Base-by-base conservation (phyloP, 1,140 invertebrate genomes). In the Apis dorsata region DNA sequence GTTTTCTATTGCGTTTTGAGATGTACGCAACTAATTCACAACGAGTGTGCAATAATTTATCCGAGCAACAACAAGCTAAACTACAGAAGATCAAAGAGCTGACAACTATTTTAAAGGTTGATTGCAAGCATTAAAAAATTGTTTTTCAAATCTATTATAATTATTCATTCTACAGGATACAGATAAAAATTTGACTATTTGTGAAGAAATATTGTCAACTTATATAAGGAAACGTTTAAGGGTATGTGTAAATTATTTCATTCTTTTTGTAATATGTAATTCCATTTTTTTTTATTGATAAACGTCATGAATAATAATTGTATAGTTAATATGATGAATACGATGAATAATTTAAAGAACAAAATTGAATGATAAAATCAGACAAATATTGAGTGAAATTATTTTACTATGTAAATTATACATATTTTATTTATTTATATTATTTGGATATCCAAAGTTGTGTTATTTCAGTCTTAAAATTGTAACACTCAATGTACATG, bases 181-280 rank as follows among this genome's bases (percentile, higher is more conserved):
- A 9, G 91, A 92, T 53, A 84, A 84, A 74, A 92, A 92, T 71
- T 84, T 92, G 65, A 91, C 90, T 17, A 78, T 87, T n/a, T 92
- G 92, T 78, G 92, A 92, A 75, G 89, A 91, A 81, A 91, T 92
- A 77, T 65, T 92, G 62, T 71, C 87, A 44, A 73, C 84, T 53
- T 92, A 92, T 34, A 83, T 92, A 62, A 83, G 85, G 51, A 91
- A 88, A 71, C 86, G 87, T 74, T 71, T 90, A 9, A 85, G 89
- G 91, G 92, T 92, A 91, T 34, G 88, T 87, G 13, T 8, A 71
- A 78, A 88, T 76, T 66, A 72, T 63, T 72, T 68, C 9, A 44
- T 9, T 17, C 4, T 1, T 34, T 71, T 1, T 13, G 1, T 71
- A n/a, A 49, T 59, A 63, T 15, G 17, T 8, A 34, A 34, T 10